Conservation (phyloP, 1,140 invertebrate species). For the Drosophila erecta region DNA sequence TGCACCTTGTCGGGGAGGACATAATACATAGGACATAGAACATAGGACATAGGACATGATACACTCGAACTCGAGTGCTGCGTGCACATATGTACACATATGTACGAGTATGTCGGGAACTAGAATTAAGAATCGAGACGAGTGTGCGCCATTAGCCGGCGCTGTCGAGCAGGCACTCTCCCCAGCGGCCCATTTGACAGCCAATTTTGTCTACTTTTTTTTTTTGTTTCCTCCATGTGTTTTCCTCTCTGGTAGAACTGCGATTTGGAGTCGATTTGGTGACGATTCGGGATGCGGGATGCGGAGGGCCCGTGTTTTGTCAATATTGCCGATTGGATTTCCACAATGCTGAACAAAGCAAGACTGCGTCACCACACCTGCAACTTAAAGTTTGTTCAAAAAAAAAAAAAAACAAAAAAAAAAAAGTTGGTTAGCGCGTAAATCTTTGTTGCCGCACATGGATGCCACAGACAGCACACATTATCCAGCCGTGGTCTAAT, state of each 20-base stretch:
- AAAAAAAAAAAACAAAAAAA: conserved; percentile 8
- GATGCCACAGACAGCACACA: conserved; percentile 17
- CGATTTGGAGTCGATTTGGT: background rate
- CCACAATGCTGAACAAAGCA: background rate
- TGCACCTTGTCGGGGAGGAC: conserved; percentile 1
- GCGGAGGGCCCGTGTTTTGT: conserved; percentile 1
- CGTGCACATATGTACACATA: background rate
- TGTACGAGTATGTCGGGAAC: background rate
- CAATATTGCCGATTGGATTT: conserved; percentile 12
- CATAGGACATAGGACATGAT: background rate
- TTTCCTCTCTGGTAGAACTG: background rate
- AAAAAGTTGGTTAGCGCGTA: conserved; percentile 27
- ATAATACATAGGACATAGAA: no score
- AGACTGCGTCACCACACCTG: conserved; percentile 1
- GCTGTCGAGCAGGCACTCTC: conserved; percentile 3
- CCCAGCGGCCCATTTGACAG: conserved; percentile 13
- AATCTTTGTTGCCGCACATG: conserved; percentile 53
- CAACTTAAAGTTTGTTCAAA: conserved; percentile 10
- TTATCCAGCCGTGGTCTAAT: conserved; percentile 60
- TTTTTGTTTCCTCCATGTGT: background rate
- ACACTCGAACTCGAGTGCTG: background rate
- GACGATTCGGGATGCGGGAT: background rate
- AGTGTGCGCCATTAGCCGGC: conserved; percentile 1
- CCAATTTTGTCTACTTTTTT: conserved; percentile 2
- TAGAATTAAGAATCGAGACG: conserved; percentile 10